Evolutionary conservation across 2,113 vertebrate genomes (phyloP).

Genomic region (Gasterosteus aculeatus): DNA sequence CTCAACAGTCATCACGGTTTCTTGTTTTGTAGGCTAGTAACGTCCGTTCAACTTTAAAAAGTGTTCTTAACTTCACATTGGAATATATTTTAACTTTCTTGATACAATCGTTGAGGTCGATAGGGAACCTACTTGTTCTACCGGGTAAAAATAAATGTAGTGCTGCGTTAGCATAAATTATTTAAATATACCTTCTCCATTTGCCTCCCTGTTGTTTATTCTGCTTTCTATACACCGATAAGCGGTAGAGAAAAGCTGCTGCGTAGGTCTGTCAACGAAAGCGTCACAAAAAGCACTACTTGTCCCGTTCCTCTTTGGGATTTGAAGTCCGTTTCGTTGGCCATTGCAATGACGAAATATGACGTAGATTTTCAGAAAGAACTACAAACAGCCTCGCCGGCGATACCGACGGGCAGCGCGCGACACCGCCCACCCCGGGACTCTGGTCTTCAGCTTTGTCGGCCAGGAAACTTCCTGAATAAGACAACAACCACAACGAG

Average conservation of each 20-base stretch:
- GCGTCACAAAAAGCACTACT: background rate
- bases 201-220: background rate
- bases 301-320: conserved; percentile 49
- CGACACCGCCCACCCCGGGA: conserved; percentile 39
- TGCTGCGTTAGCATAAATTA: background rate
- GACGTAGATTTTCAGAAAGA: conserved; percentile 20
- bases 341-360: background rate
- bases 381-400: conserved; percentile 70
- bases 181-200: background rate
- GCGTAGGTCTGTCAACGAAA: background rate
- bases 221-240: background rate
- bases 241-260: background rate
- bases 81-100: background rate
- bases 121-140: conserved; percentile 20
- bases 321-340: conserved; percentile 60
- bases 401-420: conserved; percentile 15
- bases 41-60: background rate
- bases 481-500: conserved; percentile 48
- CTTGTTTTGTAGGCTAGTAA: background rate
- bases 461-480: conserved; percentile 78
- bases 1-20: background rate
- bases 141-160: background rate
- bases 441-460: conserved; percentile 49
- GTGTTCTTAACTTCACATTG: background rate
- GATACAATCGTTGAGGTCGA: background rate